Evolutionary conservation across 2,797 vertebrate genomes (phyloP), one percentile per base, ranked within the genome.

Genomic region (Enteromius paludinosus): DNA sequence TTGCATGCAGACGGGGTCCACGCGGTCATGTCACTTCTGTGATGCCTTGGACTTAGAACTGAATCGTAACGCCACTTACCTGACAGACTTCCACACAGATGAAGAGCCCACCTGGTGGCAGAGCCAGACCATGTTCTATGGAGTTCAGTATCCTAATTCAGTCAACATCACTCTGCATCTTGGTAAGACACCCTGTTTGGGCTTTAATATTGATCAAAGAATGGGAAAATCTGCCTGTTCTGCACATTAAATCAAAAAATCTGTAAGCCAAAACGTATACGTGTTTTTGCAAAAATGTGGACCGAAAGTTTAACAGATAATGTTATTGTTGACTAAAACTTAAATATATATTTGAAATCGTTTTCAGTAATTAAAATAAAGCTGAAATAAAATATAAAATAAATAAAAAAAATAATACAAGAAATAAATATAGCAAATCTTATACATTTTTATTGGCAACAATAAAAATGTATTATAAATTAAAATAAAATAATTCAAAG

Each of bases 61-160:
- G 35, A 95, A 94, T 89, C 97, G 97, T 95, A 94, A 94, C 0
- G 92, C 95, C 90, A 92, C 92, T 87, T 92, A 94, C 85, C 96
- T 99, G 91, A 97, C 96, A 0, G 97, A 98, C 92, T 98, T 98
- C 92, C 93, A 98, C 92, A 96, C 91, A 79, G 95, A 95, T 3
- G 96, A 97, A 69, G 97, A 97, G 85, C 94, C 93, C 86, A 98
- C 96, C 18, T 98, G 97, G 97, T 99, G 97, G 97, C 97, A 99
- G 92, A 99, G 97, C 91, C 97, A 97, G 88, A 97, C 97, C 88
- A 98, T 99, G 97, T 96, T 92, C 82, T 96, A 96, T 0, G 94
- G 96, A 1, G 90, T 98, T 85, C 97, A 99, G 93, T 83, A 97
- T 89, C 97, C 97, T 59, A 95, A 91, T 86, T 97, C 96, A 0